Base-by-base conservation (phyloP, 2,797 vertebrate genomes). In the Sylvilagus floridanus region DNA sequence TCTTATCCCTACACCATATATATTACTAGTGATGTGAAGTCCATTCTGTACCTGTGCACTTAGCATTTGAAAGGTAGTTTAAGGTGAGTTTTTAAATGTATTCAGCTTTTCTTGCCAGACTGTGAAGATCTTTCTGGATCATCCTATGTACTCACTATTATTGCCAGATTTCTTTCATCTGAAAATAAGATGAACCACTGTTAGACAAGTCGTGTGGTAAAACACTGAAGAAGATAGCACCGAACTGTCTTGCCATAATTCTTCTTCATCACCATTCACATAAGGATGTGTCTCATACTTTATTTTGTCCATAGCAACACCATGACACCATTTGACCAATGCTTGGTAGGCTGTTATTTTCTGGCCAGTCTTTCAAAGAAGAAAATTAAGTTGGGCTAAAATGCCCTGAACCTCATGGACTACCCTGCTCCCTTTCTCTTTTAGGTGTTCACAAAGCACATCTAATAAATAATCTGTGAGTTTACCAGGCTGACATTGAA, bases 171-270 rank as follows among this genome's bases (percentile, higher is more conserved):
- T 87, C 52, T 72, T 19, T 79, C 42, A n/a, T 60, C 75, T 95
- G 24, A 71, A 91, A 95, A 91, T 89, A 73, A 66, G 90, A 66
- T 78, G 37, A 91, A 54, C 17, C 13, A 21, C 50, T 17, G 83
- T 78, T 50, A 50, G 35, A 30, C n/a, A 89, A 47, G 8, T 69
- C 76, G 30, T 57, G 35, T 16, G 65, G 7, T 81, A 85, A 88
- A 69, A n/a, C 50, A 57, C 22, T 16, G 42, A 85, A 62, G 28
- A 88, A 4, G 21, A 66, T 12, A 37, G 24, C 13, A 13, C 0
- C 2, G 37, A 69, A 68, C 22, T 22, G 7, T 66, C 24, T 82
- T 77, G 26, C 28, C 30, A 42, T 30, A 50, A 10, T 19, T 19
- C 32, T 85, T 93, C 12, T 62, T 28, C 47, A 85, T 54, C 28